Conservation (phyloP, 2,113 vertebrate species). For the Gallinago undulata region DNA sequence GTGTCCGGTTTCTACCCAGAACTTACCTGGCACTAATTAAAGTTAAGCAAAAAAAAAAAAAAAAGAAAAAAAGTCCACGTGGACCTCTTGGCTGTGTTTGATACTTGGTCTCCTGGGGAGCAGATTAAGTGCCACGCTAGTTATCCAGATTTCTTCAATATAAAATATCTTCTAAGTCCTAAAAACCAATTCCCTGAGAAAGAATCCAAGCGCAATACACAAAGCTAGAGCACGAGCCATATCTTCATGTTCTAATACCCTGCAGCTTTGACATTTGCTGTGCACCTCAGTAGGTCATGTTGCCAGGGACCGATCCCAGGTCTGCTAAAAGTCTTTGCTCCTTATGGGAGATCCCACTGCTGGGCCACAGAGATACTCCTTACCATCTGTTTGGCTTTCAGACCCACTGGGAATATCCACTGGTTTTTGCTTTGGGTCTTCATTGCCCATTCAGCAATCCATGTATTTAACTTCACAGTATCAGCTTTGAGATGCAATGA, state of each 20-base stretch:
- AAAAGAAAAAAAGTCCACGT: neutral
- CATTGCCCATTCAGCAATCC: neutral
- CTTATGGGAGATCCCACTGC: neutral
- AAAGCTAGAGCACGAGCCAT: neutral
- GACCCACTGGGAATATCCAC: neutral
- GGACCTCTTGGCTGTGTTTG: neutral
- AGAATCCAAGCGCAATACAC: neutral
- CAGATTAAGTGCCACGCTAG: neutral
- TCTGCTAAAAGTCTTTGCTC: neutral
- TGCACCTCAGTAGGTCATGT: neutral
- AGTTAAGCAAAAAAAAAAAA: neutral
- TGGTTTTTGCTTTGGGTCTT: neutral
- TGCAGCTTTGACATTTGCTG: neutral
- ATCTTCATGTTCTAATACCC: neutral
- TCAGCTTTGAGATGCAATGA: neutral
- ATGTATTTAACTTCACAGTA: neutral
- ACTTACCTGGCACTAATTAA: conserved; percentile 48
- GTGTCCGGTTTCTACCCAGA: conserved; percentile 42
- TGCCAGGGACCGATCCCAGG: neutral
- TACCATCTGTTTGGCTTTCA: neutral
- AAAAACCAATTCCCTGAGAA: neutral
- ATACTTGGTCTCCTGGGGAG: neutral
- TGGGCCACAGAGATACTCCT: neutral
- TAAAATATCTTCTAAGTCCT: neutral
- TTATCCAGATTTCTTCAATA: neutral